Evolutionary conservation across 2,113 vertebrate species (phyloP).

Genomic region (Henicopernis longicauda): DNA sequence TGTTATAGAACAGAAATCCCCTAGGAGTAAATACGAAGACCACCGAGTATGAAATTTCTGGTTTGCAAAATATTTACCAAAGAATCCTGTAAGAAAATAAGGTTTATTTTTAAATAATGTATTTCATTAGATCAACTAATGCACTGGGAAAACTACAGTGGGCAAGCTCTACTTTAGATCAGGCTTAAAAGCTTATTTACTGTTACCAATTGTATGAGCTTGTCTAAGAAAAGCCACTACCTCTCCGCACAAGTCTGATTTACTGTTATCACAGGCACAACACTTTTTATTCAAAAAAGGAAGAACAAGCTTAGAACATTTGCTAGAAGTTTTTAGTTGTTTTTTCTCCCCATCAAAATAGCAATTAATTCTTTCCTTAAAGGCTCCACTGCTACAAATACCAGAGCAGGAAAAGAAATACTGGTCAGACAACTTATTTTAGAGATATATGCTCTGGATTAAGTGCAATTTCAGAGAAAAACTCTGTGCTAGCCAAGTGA

Average conservation of each 20-base stretch:
- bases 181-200: conserved; percentile 36
- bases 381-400: neutral
- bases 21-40: neutral
- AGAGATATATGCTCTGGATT: neutral
- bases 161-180: neutral
- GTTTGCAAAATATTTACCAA: neutral
- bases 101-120: neutral
- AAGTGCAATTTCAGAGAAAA: neutral
- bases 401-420: neutral
- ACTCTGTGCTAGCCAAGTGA: neutral
- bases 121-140: neutral
- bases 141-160: neutral
- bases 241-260: neutral
- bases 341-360: neutral
- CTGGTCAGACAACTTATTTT: neutral
- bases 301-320: neutral
- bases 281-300: neutral
- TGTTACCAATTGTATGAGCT: neutral
- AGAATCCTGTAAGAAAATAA: neutral
- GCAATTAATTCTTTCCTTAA: neutral
- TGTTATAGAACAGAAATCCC: neutral
- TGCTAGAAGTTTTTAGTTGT: neutral
- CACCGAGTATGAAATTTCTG: neutral
- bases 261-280: neutral
- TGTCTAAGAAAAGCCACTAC: neutral